Conservation (phyloP, 2,113 vertebrate species). For the Nicator chloris region DNA sequence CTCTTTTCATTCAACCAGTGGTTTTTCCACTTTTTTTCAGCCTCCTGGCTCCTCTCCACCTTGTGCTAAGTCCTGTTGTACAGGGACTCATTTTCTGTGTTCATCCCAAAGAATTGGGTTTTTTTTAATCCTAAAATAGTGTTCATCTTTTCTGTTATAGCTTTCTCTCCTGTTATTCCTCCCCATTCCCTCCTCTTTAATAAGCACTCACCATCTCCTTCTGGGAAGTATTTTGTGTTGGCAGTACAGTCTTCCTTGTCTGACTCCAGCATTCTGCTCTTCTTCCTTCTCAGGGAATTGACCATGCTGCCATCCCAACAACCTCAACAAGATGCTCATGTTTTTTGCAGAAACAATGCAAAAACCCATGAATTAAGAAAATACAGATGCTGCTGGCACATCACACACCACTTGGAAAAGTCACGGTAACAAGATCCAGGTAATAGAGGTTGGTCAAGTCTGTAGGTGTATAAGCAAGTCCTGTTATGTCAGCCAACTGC, state of each 20-base stretch:
- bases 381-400: neutral
- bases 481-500: neutral
- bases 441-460: neutral
- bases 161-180: neutral
- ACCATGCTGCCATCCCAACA: neutral
- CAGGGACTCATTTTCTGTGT: neutral
- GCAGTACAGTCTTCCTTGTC: neutral
- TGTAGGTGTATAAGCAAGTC: neutral
- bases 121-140: neutral
- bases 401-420: neutral
- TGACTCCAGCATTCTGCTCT: neutral
- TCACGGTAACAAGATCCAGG: neutral
- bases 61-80: neutral
- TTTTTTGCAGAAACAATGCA: neutral
- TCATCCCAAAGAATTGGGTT: accelerated
- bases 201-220: neutral
- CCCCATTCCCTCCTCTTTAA: neutral
- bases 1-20: neutral
- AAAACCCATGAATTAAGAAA: neutral
- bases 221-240: neutral
- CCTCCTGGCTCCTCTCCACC: neutral
- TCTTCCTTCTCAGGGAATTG: neutral
- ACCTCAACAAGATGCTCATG: neutral
- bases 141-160: neutral
- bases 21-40: neutral